Percentiles rank a stretch among this genome's conserved stretches.
These are phyloP conservation scores for Papilio gigon DNA, from an alignment of 2,888 invertebrate species.

Conservation along the genomic window DNA sequence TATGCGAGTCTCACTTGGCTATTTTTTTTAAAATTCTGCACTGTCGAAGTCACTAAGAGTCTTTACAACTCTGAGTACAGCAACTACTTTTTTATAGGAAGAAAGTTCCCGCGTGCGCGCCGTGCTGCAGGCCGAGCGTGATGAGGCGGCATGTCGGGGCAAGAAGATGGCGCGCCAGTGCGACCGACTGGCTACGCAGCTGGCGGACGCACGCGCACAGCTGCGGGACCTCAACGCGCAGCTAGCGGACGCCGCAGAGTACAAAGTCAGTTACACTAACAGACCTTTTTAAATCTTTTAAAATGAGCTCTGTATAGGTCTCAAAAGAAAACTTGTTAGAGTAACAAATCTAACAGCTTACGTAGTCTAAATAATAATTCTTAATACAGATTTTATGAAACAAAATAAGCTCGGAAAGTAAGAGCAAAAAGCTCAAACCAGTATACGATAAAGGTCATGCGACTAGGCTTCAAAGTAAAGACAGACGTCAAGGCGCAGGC, in stretches of 20 bases:
- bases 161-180: constrained; percentile 92
- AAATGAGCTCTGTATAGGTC: no score
- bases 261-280: constrained; percentile 83
- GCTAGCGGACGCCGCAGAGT: constrained; percentile 92
- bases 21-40: no score
- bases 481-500: constrained; percentile 12
- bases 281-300: neutral
- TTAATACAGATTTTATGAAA: neutral
- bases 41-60: no score
- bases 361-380: no score
- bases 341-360: no score
- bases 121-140: constrained; percentile 84
- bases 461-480: neutral
- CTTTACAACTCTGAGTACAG: no score
- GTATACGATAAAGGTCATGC: constrained; percentile 10
- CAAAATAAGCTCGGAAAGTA: neutral
- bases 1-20: no score
- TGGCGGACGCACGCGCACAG: constrained; percentile 91
- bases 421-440: constrained; percentile 12
- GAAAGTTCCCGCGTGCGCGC: constrained; percentile 75
- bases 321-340: no score
- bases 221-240: constrained; percentile 93
- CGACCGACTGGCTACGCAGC: constrained; percentile 90
- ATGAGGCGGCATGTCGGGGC: constrained; percentile 85
- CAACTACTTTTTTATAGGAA: constrained; percentile 56